A percentile compares a stretch with the other conserved stretches of the same genome.
Conservation (phyloP, 2,888 invertebrate species). For the Phanerotoma sp. region DNA sequence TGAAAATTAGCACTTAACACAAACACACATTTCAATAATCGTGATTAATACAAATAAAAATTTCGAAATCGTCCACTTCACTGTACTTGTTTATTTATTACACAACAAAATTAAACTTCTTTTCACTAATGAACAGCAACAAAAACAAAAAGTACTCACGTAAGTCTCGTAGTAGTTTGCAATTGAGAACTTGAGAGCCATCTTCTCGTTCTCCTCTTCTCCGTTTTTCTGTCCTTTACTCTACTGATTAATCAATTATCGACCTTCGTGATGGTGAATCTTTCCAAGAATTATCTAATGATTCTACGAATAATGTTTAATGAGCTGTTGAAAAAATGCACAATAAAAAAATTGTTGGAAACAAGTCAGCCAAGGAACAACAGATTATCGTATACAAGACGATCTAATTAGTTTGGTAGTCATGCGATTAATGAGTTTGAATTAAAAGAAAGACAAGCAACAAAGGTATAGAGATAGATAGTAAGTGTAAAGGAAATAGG, state of each 20-base stretch:
- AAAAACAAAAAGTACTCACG: constrained; percentile 48
- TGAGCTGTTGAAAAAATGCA: too few relatives aligned
- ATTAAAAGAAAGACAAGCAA: constrained; percentile 35
- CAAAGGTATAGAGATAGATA: constrained; percentile 31
- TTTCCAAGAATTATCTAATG: neutral
- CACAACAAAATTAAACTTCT: neutral
- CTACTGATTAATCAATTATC: neutral
- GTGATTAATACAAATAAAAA: too few relatives aligned
- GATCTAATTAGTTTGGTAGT: constrained; percentile 46
- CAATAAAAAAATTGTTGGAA: too few relatives aligned
- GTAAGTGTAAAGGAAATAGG: constrained; percentile 29
- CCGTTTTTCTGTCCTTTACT: neutral
- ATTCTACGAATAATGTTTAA: neutral
- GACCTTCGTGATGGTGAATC: too few relatives aligned
- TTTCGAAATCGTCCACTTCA: too few relatives aligned
- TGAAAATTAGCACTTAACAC: too few relatives aligned
- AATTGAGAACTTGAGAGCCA: constrained; percentile 53
- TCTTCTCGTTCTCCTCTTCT: constrained; percentile 32
- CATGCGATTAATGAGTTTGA: constrained; percentile 50
- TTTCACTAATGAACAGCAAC: neutral
- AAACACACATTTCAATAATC: too few relatives aligned
- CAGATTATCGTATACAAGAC: constrained; percentile 23
- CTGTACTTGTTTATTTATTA: neutral
- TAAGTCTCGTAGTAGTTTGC: constrained; percentile 54
- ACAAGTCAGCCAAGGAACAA: too few relatives aligned